phyloP scores from a whole-genome alignment of 2,888 invertebrate species.

The Mylabris sibirica region DNA sequence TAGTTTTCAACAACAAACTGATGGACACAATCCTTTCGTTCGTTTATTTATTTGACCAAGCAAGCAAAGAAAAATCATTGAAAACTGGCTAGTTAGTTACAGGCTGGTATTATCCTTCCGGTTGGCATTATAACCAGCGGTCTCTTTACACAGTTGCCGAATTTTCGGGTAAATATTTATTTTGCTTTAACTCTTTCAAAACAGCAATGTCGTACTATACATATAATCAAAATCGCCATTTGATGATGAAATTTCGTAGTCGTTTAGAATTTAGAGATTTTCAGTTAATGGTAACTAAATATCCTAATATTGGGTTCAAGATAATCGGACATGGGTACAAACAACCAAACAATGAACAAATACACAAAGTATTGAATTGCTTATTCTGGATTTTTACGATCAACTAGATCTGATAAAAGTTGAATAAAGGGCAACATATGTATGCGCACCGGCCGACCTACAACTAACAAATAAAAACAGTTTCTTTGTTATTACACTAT shows the following conservation, averaged over 20 bases:
- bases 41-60: background rate
- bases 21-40: constrained; percentile 6
- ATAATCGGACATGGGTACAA: constrained; percentile 43
- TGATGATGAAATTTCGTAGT: too few relatives aligned
- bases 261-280: background rate
- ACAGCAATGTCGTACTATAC: background rate
- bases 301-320: constrained; percentile 45
- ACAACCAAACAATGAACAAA: constrained; percentile 43
- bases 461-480: constrained; percentile 32
- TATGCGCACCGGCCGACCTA: constrained; percentile 34
- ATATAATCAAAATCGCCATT: background rate
- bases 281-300: constrained; percentile 39
- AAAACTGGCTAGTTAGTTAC: background rate
- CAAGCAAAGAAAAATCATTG: background rate
- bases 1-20: background rate
- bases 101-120: constrained; percentile 1
- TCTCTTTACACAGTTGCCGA: background rate
- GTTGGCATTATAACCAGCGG: constrained; percentile 1
- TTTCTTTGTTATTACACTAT: constrained; percentile 16
- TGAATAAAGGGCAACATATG: constrained; percentile 37
- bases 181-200: background rate
- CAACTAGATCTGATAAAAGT: constrained; percentile 42
- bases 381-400: constrained; percentile 48
- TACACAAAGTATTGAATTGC: constrained; percentile 47
- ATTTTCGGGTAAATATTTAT: constrained; percentile 12